phyloP scores from a whole-genome alignment of 2,888 invertebrate species.

The Crocallis elinguaria region DNA sequence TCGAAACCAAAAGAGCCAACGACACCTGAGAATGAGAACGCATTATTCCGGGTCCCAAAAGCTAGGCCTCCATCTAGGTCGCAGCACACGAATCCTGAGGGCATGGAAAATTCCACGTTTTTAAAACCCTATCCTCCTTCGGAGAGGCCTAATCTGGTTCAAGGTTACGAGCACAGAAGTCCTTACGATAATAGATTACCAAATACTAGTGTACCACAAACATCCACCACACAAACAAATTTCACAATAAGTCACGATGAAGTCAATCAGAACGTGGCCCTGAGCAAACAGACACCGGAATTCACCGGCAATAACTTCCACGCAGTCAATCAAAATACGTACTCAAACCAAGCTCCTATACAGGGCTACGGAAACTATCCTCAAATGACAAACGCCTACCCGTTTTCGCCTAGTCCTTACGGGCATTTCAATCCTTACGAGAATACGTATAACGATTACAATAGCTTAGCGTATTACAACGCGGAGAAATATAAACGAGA shows the following conservation, averaged over 20 bases:
- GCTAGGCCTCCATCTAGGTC: constrained; percentile 87
- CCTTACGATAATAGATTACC: constrained; percentile 68
- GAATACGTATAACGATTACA: constrained; percentile 80
- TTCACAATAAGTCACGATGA: constrained; percentile 78
- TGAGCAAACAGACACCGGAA: constrained; percentile 62
- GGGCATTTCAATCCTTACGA: constrained; percentile 82
- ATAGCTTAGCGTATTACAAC: constrained; percentile 80
- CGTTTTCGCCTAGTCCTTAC: constrained; percentile 77
- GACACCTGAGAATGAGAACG: constrained; percentile 74
- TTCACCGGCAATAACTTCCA: constrained; percentile 75
- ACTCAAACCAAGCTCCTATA: constrained; percentile 68
- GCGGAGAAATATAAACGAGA: constrained; percentile 83
- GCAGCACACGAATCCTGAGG: constrained; percentile 77
- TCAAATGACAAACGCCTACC: constrained; percentile 75
- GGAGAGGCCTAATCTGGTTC: constrained; percentile 70
- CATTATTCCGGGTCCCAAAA: constrained; percentile 87
- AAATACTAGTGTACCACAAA: constrained; percentile 54
- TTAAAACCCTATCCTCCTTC: constrained; percentile 87
- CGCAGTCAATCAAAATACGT: constrained; percentile 68
- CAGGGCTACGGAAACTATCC: constrained; percentile 80
- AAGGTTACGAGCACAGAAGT: constrained; percentile 76
- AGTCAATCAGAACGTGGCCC: constrained; percentile 55
- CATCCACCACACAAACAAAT: constrained; percentile 64
- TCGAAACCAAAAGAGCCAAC: constrained; percentile 68
- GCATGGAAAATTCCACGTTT: constrained; percentile 83